Conservation (phyloP, 2,888 invertebrate genomes). For the Plagodis dolabraria region DNA sequence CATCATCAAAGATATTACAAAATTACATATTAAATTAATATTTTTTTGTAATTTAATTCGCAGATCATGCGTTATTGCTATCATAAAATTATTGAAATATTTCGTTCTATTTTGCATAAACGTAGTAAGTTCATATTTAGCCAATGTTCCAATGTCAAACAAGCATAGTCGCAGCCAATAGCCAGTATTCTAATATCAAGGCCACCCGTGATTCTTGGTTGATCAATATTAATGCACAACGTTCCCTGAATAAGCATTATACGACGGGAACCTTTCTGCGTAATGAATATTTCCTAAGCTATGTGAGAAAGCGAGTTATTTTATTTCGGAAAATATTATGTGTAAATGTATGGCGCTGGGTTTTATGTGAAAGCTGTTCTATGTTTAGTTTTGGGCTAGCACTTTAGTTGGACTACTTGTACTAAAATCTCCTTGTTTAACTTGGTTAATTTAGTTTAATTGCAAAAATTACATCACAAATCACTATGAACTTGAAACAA, state of each 20-base stretch:
- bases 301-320: slow-evolving; percentile 48
- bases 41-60: too few species aligned
- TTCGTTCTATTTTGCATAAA: not conserved
- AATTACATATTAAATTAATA: too few species aligned
- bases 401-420: not conserved
- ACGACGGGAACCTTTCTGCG: slow-evolving; percentile 56
- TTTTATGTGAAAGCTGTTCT: slow-evolving; percentile 32
- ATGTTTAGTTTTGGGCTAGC: slow-evolving; percentile 27
- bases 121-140: too few species aligned
- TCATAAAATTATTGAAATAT: too few species aligned
- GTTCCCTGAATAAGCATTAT: slow-evolving; percentile 49
- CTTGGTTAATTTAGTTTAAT: too few species aligned
- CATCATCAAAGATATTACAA: too few species aligned
- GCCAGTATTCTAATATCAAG: slow-evolving; percentile 43
- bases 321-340: slow-evolving; percentile 43
- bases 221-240: slow-evolving; percentile 58
- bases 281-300: slow-evolving; percentile 60
- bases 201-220: slow-evolving; percentile 47
- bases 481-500: too few species aligned
- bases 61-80: too few species aligned
- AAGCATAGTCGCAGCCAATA: slow-evolving; percentile 15
- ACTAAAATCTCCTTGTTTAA: not conserved
- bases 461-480: too few species aligned
- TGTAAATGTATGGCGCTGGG: slow-evolving; percentile 28
- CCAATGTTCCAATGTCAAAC: not conserved